Conservation (phyloP, 1,140 invertebrate species). For the Drosophila ambigua region DNA sequence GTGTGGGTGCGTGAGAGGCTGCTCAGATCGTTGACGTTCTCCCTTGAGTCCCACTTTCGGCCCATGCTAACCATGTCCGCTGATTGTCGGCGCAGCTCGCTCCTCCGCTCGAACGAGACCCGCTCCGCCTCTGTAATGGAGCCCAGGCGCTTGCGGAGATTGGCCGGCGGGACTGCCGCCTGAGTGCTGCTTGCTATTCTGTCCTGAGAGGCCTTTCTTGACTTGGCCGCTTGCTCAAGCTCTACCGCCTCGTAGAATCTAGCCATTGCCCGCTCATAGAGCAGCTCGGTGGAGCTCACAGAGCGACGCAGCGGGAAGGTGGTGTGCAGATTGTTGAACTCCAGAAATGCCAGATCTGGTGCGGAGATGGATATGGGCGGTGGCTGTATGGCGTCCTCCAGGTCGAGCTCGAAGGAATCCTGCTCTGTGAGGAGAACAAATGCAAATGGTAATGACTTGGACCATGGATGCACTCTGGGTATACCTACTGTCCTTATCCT, state of each 20-base stretch:
- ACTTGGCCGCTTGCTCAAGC: conserved; percentile 87
- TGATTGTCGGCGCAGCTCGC: conserved; percentile 72
- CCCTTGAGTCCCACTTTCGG: conserved; percentile 74
- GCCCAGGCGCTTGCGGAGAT: conserved; percentile 73
- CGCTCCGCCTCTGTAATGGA: conserved; percentile 81
- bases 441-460: conserved; percentile 2
- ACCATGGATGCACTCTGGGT: not conserved
- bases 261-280: conserved; percentile 91
- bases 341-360: conserved; percentile 87
- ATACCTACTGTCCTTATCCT: conserved; percentile 84
- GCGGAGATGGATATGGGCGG: conserved; percentile 92
- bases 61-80: conserved; percentile 64
- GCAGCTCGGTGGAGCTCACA: conserved; percentile 91
- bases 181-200: conserved; percentile 23
- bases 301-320: conserved; percentile 86
- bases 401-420: conserved; percentile 86
- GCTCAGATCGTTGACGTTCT: conserved; percentile 60
- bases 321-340: conserved; percentile 83
- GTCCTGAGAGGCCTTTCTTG: conserved; percentile 64
- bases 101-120: conserved; percentile 72
- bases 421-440: conserved; percentile 76
- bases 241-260: conserved; percentile 90
- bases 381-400: conserved; percentile 87
- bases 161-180: conserved; percentile 30
- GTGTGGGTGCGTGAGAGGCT: conserved; percentile 38